Percentiles rank a stretch among this genome's conserved stretches.
Conservation (phyloP, 2,888 invertebrate species). For the Habroteleia sp. region DNA sequence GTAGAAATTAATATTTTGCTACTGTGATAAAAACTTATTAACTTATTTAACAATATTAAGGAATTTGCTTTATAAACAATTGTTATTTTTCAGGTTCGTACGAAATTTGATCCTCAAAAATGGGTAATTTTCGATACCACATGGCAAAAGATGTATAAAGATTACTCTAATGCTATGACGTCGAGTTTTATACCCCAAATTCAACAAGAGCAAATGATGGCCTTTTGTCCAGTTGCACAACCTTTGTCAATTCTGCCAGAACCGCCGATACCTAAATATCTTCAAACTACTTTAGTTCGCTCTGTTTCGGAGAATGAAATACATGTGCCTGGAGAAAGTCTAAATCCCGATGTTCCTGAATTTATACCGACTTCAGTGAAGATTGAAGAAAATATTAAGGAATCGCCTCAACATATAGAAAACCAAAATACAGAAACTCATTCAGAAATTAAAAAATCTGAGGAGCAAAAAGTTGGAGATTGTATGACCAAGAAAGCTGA, state of each 20-base stretch:
- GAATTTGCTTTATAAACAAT: too few relatives aligned
- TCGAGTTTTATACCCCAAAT: slow-evolving; percentile 1
- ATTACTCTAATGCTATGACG: not conserved
- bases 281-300: slow-evolving; percentile 77
- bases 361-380: slow-evolving; percentile 85
- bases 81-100: slow-evolving; percentile 86
- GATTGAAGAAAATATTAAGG: slow-evolving; percentile 11
- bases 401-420: too few relatives aligned
- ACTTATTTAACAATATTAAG: too few relatives aligned
- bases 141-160: slow-evolving; percentile 63
- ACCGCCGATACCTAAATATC: slow-evolving; percentile 86
- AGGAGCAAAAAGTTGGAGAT: slow-evolving; percentile 71
- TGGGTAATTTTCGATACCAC: slow-evolving; percentile 91
- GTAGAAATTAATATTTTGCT: too few relatives aligned
- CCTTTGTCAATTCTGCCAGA: slow-evolving; percentile 86
- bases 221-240: slow-evolving; percentile 84
- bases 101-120: slow-evolving; percentile 89
- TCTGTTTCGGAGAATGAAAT: slow-evolving; percentile 51
- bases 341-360: slow-evolving; percentile 93
- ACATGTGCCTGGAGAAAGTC: slow-evolving; percentile 82
- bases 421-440: not conserved
- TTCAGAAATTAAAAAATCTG: slow-evolving; percentile 25
- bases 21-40: too few relatives aligned
- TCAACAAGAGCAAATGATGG: slow-evolving; percentile 7
- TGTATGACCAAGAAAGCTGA: not conserved